A percentile compares a stretch with the other conserved stretches of the same genome.
Conservation (phyloP, 2,113 vertebrate species). For the Spilogale gracilis region DNA sequence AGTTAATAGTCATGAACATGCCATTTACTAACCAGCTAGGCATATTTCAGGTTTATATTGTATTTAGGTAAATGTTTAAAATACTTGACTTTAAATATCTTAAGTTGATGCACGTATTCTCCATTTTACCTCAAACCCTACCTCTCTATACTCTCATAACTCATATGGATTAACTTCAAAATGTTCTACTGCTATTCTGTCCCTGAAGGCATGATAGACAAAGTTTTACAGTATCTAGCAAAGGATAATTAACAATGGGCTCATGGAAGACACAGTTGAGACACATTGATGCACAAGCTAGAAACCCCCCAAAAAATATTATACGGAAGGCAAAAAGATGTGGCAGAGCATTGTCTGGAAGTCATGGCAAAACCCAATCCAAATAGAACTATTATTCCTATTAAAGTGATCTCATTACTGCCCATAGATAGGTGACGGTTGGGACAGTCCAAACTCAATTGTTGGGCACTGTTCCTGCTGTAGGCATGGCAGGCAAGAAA, state of each 20-base stretch:
- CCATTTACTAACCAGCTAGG: not conserved
- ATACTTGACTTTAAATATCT: not conserved
- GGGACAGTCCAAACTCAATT: not conserved
- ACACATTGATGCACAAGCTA: not conserved
- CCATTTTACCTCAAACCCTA: too few species aligned
- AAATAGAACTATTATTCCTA: not conserved
- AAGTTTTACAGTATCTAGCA: not conserved
- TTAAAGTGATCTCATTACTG: not conserved
- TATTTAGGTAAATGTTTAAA: not conserved
- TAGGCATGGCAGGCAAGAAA: not conserved
- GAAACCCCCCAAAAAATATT: not conserved
- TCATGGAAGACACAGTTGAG: not conserved
- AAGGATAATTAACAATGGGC: not conserved
- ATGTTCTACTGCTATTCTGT: not conserved
- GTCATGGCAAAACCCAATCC: not conserved
- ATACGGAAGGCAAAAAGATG: rapidly evolving
- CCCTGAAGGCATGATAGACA: not conserved
- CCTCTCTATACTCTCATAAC: not conserved
- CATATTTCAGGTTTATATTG: not conserved
- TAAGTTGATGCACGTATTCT: not conserved
- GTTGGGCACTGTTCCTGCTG: too few species aligned
- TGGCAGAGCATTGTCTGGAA: not conserved
- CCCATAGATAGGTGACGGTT: not conserved
- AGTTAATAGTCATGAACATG: not conserved
- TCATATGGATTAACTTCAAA: not conserved